phyloP scores from a whole-genome alignment of 1,140 invertebrate species.

The Pogonomyrmex californicus region DNA sequence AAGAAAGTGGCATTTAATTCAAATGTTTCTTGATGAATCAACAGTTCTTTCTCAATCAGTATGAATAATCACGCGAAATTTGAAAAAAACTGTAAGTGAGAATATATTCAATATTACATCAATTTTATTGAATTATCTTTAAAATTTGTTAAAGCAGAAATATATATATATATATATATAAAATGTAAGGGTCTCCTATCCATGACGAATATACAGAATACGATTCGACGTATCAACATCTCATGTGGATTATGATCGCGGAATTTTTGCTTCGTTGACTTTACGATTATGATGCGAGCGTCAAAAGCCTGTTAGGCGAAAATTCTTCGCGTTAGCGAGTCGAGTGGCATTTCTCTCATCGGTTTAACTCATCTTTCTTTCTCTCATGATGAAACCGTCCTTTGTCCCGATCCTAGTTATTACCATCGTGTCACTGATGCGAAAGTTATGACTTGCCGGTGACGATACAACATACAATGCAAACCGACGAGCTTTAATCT shows the following conservation, averaged over 20 bases:
- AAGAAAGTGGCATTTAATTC: too few species aligned
- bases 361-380: constrained; percentile 51
- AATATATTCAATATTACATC: too few species aligned
- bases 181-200: not conserved
- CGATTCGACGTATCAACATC: constrained; percentile 3
- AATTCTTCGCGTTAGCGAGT: constrained; percentile 45
- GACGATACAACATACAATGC: constrained; percentile 53
- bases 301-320: constrained; percentile 58
- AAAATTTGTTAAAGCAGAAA: not conserved
- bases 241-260: constrained; percentile 36
- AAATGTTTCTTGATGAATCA: too few species aligned
- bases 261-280: constrained; percentile 33
- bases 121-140: not conserved
- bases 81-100: too few species aligned
- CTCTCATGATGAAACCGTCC: constrained; percentile 56
- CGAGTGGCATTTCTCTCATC: constrained; percentile 7
- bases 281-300: constrained; percentile 63
- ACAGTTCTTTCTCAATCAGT: too few species aligned
- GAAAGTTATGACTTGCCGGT: constrained; percentile 58
- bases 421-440: constrained; percentile 55
- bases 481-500: constrained; percentile 22
- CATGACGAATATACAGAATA: constrained; percentile 11
- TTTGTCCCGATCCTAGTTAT: constrained; percentile 64
- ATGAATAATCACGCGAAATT: too few species aligned
- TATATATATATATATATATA: not conserved